Evolutionary conservation across 2,113 vertebrate genomes (phyloP).

Genomic region (Bostrychus sinensis): DNA sequence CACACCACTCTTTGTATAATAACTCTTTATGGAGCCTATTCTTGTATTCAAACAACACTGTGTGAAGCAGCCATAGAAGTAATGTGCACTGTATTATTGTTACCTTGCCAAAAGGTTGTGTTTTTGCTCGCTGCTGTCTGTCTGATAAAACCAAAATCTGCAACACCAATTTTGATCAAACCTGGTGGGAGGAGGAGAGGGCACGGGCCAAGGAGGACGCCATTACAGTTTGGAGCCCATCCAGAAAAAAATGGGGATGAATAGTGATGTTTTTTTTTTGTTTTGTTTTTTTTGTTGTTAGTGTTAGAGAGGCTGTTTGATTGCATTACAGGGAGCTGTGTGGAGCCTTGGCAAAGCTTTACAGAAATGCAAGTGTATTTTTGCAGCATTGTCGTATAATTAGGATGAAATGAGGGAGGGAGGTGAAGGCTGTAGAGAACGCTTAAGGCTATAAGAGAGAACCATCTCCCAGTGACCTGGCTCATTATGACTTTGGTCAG

Average conservation of each 20-base stretch:
- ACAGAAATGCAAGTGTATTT: neutral
- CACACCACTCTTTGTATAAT: no score
- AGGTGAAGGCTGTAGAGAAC: conserved; percentile 29
- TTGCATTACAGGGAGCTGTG: neutral
- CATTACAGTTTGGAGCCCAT: neutral
- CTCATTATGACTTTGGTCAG: conserved; percentile 44
- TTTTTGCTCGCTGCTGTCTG: neutral
- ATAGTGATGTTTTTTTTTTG: neutral
- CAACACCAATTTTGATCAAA: conserved; percentile 6
- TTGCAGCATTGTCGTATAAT: conserved; percentile 15
- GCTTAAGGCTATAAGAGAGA: conserved; percentile 33
- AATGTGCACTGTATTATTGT: neutral
- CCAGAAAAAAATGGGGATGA: neutral
- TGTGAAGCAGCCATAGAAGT: neutral
- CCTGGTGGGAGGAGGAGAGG: neutral
- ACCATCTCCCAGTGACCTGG: conserved; percentile 19
- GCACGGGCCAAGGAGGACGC: neutral
- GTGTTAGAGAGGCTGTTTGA: neutral
- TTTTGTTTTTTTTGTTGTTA: neutral
- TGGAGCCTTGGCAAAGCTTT: neutral
- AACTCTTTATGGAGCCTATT: no score
- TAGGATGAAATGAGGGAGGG: conserved; percentile 3
- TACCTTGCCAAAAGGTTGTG: neutral
- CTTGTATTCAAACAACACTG: neutral
- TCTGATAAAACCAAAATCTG: conserved; percentile 9